Evolutionary conservation across 1,140 invertebrate genomes (phyloP), one percentile per base, ranked within the genome.

Genomic region (Plectrocnemia conspersa): DNA sequence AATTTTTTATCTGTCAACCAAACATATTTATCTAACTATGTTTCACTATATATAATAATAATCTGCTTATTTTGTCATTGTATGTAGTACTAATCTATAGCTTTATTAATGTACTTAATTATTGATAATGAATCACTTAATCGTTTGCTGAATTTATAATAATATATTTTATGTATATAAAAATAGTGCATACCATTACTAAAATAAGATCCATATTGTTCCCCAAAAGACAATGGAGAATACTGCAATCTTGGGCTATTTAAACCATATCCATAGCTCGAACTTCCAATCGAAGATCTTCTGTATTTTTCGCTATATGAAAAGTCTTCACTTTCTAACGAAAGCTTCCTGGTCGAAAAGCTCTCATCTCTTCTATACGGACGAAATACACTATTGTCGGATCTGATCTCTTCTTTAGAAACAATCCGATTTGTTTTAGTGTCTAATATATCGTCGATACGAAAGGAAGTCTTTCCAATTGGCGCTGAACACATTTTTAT

Each of bases 361-460:
- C 29, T 36, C 7, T 48, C 46, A 3, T 4, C 1, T n/a, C 10
- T 36, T 21, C 36, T 48, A 40, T 18, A 41, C 25, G 36, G 44
- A 21, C 23, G 24, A 27, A 29, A 54, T 10, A 54, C 36, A 33
- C 25, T 48, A 3, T 18, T 11, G 21, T 48, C 58, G 13, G 42
- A 19, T 9, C 33, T 24, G 18, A 27, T 46, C 10, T 47, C 56
- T n/a, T 45, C 48, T 10, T 57, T 41, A 32, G 38, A 6, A n/a
- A 29, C 27, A 16, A 6, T 15, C 6, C 9, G 15, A 29, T 29
- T 29, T 29, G 6, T 15, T 5, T 16, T 16, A 6, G 10, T 21
- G 7, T n/a, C n/a, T 21, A 62, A 45, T 40, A 62, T 54, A 32
- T 62, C 60, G 38, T 62, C 56, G 35, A 62, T 62, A 5, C 56